These are phyloP conservation scores for Thera obeliscata DNA, from an alignment of 2,888 invertebrate species.

Conservation along the genomic window DNA sequence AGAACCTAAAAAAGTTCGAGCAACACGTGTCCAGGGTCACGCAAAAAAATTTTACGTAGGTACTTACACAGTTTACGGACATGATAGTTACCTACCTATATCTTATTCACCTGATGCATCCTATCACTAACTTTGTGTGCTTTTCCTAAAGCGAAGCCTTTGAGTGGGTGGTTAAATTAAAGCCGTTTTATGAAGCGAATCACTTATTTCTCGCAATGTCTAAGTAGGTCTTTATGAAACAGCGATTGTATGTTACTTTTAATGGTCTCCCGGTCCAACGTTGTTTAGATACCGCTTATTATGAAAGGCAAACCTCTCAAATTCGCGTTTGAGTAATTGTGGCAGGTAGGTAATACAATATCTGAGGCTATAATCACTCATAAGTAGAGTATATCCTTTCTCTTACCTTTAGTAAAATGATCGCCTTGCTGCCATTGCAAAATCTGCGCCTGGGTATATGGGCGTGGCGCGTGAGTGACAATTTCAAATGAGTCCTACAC, in stretches of 20 bases:
- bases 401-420: conserved; percentile 53
- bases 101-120: neutral
- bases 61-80: too few species aligned
- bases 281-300: conserved; percentile 36
- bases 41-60: too few species aligned
- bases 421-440: conserved; percentile 50
- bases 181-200: conserved; percentile 8
- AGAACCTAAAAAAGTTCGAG: too few species aligned
- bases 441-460: conserved; percentile 26
- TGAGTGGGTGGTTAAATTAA: neutral
- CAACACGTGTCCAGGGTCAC: too few species aligned
- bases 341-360: conserved; percentile 55
- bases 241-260: conserved; percentile 8
- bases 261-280: conserved; percentile 16
- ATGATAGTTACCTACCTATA: too few species aligned
- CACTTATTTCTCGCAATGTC: conserved; percentile 3
- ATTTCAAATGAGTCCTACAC: conserved; percentile 28
- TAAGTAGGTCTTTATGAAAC: conserved; percentile 7
- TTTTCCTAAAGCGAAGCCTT: neutral
- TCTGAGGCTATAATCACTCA: conserved; percentile 48
- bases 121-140: neutral
- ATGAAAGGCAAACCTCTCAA: conserved; percentile 54
- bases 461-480: conserved; percentile 42
- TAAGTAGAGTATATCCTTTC: conserved; percentile 50
- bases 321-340: conserved; percentile 56